These are phyloP conservation scores for Neoaliturus tenellus DNA, from an alignment of 2,888 invertebrate genomes.

Conservation along the genomic window DNA sequence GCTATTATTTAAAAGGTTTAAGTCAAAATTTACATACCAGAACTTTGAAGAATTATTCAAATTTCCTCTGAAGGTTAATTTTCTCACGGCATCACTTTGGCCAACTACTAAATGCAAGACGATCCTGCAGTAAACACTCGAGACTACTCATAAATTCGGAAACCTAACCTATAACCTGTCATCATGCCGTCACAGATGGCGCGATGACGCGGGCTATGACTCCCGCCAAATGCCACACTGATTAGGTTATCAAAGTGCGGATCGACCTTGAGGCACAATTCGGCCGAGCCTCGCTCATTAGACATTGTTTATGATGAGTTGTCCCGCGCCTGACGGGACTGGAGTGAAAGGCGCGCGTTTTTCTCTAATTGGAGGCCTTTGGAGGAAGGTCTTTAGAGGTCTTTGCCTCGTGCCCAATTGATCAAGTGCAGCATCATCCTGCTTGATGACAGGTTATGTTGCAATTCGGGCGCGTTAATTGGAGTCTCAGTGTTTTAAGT, in stretches of 20 bases:
- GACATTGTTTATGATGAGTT: constrained; percentile 13
- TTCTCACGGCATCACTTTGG: not conserved
- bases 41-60: not conserved
- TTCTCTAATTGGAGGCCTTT: constrained; percentile 23
- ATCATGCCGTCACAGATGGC: not conserved
- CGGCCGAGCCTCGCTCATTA: not conserved
- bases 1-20: too few relatives aligned
- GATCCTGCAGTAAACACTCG: not conserved
- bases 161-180: not conserved
- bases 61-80: not conserved
- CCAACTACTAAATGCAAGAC: not conserved
- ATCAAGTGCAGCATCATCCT: constrained; percentile 11
- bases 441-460: constrained; percentile 2
- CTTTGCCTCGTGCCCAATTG: constrained; percentile 35
- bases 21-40: not conserved
- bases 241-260: not conserved
- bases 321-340: not conserved
- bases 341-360: constrained; percentile 24
- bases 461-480: not conserved
- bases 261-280: constrained; percentile 9
- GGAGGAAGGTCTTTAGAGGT: constrained; percentile 13
- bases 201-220: not conserved
- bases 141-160: not conserved
- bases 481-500: not conserved
- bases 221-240: not conserved